A percentile compares a stretch with the other conserved stretches of the same genome.
phyloP scores from a whole-genome alignment of 1,140 invertebrate species.

The Scaptomyza hsui region DNA sequence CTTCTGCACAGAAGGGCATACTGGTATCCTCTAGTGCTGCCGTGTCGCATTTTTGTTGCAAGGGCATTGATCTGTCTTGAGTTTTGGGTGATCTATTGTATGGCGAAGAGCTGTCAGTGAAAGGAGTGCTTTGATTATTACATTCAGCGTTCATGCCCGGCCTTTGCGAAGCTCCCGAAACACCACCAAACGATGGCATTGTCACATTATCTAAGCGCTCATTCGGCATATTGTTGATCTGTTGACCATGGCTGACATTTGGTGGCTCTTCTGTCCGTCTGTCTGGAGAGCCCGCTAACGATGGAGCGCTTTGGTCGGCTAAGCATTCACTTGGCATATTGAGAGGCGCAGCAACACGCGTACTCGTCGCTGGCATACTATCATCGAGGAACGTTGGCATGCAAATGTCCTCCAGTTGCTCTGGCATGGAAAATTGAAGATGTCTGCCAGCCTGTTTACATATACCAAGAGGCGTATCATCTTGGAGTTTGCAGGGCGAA shows the following conservation, averaged over 20 bases:
- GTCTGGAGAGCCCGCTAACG: not conserved
- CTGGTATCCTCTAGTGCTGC: conserved; percentile 22
- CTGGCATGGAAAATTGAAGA: conserved; percentile 21
- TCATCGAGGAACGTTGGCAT: conserved; percentile 41
- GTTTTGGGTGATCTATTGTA: not conserved
- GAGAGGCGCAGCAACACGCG: not conserved
- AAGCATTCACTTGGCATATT: conserved; percentile 28
- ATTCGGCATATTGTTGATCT: conserved; percentile 4
- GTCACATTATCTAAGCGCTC: conserved; percentile 4
- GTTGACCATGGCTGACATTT: not conserved
- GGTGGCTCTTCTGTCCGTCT: not conserved
- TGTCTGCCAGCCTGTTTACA: not conserved
- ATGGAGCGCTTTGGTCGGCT: conserved; percentile 30
- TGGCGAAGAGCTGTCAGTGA: not conserved
- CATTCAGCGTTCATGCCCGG: not conserved
- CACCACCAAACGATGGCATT: conserved; percentile 7
- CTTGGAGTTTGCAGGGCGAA: not conserved
- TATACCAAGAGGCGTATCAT: not conserved
- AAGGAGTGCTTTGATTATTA: conserved; percentile 5
- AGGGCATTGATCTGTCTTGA: not conserved
- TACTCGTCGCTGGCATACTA: conserved; percentile 15
- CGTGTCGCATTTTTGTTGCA: not conserved
- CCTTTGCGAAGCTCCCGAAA: not conserved
- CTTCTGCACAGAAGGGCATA: conserved; percentile 26
- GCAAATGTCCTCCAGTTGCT: conserved; percentile 34